These are phyloP conservation scores for Eulimnadia texana DNA, from an alignment of 1,140 invertebrate genomes.

Conservation along the genomic window DNA sequence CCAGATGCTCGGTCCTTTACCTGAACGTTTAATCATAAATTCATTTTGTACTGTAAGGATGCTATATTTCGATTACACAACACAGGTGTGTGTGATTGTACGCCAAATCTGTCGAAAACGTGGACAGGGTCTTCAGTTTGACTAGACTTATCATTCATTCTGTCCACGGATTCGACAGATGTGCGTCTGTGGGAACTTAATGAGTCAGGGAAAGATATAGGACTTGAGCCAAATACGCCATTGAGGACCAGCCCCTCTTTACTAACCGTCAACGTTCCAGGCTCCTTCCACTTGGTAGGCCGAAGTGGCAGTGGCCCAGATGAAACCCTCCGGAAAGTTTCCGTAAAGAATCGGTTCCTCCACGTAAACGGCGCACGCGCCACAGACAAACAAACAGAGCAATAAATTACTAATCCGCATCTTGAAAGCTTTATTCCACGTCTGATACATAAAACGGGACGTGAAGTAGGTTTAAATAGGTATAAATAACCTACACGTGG, in stretches of 20 bases:
- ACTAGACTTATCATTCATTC: too few species aligned
- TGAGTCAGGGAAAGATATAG: too few species aligned
- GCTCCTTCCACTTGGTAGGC: slow-evolving; percentile 53
- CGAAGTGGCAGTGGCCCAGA: slow-evolving; percentile 37
- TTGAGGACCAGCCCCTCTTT: too few species aligned
- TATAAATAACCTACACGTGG: too few species aligned
- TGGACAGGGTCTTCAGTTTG: too few species aligned
- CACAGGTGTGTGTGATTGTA: not conserved
- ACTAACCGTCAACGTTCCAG: slow-evolving; percentile 46
- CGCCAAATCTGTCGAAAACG: too few species aligned
- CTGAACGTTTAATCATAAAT: slow-evolving; percentile 5
- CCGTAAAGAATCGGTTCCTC: slow-evolving; percentile 14
- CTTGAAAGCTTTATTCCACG: not conserved
- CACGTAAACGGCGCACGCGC: not conserved
- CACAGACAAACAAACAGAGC: not conserved
- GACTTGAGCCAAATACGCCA: too few species aligned
- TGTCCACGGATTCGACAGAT: too few species aligned
- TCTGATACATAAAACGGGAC: not conserved
- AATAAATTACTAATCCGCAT: not conserved
- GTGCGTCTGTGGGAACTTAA: too few species aligned
- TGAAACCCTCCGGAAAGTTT: slow-evolving; percentile 37
- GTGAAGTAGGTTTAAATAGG: too few species aligned
- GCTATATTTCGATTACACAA: not conserved
- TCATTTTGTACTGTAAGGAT: too few species aligned
- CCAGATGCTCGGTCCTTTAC: slow-evolving; percentile 36